Conservation (phyloP, 2,113 vertebrate genomes). For the Balaeniceps rex region DNA sequence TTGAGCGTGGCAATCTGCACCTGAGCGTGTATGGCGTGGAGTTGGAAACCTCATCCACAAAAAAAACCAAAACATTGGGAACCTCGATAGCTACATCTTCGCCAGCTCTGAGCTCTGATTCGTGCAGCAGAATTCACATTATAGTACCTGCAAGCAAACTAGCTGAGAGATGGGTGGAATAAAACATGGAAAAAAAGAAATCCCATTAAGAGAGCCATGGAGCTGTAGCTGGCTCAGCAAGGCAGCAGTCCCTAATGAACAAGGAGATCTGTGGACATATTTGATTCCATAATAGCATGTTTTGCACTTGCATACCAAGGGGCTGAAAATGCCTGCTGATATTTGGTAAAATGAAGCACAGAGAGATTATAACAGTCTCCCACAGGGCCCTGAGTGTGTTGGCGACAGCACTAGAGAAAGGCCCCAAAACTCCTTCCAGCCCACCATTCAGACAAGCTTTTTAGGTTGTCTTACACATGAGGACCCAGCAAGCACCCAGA, state of each 20-base stretch:
- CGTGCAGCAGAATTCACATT: not conserved
- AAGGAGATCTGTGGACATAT: not conserved
- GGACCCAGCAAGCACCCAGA: not conserved
- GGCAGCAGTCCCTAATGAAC: not conserved
- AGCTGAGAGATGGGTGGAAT: not conserved
- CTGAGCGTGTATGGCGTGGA: accelerated
- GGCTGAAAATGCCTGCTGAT: not conserved
- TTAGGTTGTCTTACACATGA: not conserved
- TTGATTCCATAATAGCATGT: not conserved
- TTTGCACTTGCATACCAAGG: not conserved
- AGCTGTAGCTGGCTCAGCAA: not conserved
- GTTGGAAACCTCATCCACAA: not conserved
- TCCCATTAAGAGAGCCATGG: not conserved
- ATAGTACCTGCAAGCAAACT: not conserved
- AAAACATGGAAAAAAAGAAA: not conserved
- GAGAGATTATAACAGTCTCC: not conserved
- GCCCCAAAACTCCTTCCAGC: not conserved
- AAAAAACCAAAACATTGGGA: not conserved
- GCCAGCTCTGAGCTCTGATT: not conserved
- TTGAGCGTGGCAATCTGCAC: not conserved
- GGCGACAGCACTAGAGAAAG: not conserved
- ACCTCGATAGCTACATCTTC: not conserved
- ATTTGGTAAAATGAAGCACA: not conserved
- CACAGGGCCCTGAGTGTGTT: not conserved
- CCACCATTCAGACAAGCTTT: not conserved